Evolutionary conservation across 1,140 invertebrate species (phyloP).

Genomic region (Pachyrhynchus sulphureomaculatus): DNA sequence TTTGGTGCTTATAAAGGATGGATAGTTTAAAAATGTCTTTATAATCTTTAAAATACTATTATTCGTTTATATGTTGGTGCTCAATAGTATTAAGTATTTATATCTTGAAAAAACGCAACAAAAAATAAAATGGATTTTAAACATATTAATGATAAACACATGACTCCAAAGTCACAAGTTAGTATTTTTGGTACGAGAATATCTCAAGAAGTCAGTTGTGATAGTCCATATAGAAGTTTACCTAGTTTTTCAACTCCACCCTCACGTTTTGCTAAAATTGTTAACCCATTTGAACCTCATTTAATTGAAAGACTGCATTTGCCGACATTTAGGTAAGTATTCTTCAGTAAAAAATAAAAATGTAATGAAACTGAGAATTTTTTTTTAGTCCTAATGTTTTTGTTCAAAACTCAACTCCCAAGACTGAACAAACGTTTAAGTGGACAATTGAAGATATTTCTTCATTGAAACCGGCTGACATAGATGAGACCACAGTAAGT

Average conservation of each 20-base stretch:
- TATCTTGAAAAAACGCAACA: background rate
- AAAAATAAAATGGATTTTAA: slow-evolving; percentile 29
- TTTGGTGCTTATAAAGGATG: too few species aligned
- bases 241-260: slow-evolving; percentile 43
- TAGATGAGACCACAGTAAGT: slow-evolving; percentile 44
- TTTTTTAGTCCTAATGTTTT: slow-evolving; percentile 46
- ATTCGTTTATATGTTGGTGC: too few species aligned
- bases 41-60: too few species aligned
- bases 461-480: slow-evolving; percentile 46
- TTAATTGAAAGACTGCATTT: slow-evolving; percentile 44
- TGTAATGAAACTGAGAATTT: background rate
- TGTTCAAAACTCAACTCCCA: slow-evolving; percentile 40
- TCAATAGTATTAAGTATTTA: too few species aligned
- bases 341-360: too few species aligned
- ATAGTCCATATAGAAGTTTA: slow-evolving; percentile 41
- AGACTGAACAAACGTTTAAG: slow-evolving; percentile 44
- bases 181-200: slow-evolving; percentile 13
- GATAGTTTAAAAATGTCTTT: too few species aligned
- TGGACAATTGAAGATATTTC: slow-evolving; percentile 50
- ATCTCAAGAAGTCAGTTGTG: slow-evolving; percentile 23
- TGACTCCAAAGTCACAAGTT: slow-evolving; percentile 31
- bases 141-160: slow-evolving; percentile 26
- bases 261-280: slow-evolving; percentile 41
- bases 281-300: slow-evolving; percentile 47
- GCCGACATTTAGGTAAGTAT: slow-evolving; percentile 47